Evolutionary conservation across 2,797 vertebrate genomes (phyloP).

Genomic region (Holocentrus rufus): DNA sequence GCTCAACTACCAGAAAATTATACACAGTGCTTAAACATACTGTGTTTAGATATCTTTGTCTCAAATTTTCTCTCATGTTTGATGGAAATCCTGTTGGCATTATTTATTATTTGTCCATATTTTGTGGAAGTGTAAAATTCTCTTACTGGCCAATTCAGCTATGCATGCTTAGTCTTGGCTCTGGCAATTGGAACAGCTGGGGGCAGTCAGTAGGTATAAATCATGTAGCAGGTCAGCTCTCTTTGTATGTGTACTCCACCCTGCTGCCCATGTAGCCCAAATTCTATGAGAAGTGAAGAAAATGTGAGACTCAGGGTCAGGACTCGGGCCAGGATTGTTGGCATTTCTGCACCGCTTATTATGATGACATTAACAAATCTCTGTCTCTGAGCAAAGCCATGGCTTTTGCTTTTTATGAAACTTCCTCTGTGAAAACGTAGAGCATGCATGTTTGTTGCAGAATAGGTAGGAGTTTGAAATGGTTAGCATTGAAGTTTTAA

Average conservation of each 20-base stretch:
- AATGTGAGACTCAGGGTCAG: slow-evolving; percentile 57
- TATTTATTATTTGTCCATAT: slow-evolving; percentile 36
- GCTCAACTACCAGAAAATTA: background rate
- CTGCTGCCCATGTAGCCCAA: slow-evolving; percentile 57
- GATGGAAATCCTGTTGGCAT: slow-evolving; percentile 54
- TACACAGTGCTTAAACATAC: background rate
- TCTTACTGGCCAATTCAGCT: slow-evolving; percentile 69
- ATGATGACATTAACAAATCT: slow-evolving; percentile 44
- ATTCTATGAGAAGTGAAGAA: slow-evolving; percentile 54
- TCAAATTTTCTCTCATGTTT: slow-evolving; percentile 28
- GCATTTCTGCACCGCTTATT: slow-evolving; percentile 32
- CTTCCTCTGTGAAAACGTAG: slow-evolving; percentile 9
- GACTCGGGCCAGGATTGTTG: slow-evolving; percentile 37
- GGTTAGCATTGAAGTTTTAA: background rate
- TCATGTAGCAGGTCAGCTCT: slow-evolving; percentile 75
- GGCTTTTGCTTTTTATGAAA: background rate
- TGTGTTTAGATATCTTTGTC: slow-evolving; percentile 16
- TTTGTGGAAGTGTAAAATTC: slow-evolving; percentile 69
- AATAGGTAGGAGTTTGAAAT: background rate
- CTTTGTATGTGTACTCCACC: slow-evolving; percentile 69
- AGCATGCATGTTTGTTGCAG: background rate
- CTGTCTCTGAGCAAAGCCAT: background rate
- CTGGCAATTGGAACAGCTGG: slow-evolving; percentile 80
- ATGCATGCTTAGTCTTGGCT: slow-evolving; percentile 81
- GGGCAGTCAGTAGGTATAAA: slow-evolving; percentile 84